A percentile compares a stretch with the other conserved stretches of the same genome.
Conservation (phyloP, 2,888 invertebrate genomes). For the Falcaria lacertinaria region DNA sequence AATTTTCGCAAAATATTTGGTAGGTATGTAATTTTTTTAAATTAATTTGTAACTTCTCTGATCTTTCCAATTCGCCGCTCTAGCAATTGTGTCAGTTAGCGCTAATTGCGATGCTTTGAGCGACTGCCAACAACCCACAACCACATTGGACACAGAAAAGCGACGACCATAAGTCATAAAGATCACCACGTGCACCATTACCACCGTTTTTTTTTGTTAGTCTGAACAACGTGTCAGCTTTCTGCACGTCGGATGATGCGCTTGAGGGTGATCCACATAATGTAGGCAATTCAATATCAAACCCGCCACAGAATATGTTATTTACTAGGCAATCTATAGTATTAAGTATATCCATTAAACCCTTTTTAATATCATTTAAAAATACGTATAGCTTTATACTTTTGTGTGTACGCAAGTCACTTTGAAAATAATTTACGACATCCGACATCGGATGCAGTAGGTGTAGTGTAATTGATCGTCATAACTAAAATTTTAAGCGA, state of each 20-base stretch:
- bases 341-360: too few relatives aligned
- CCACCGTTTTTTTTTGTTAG: too few relatives aligned
- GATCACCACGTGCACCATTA: too few relatives aligned
- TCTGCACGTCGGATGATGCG: too few relatives aligned
- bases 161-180: constrained; percentile 4
- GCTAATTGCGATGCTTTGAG: constrained; percentile 39
- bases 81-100: constrained; percentile 32
- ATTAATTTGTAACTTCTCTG: constrained; percentile 16
- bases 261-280: too few relatives aligned
- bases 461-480: neutral
- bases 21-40: constrained; percentile 20
- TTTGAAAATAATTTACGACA: neutral
- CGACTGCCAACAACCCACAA: constrained; percentile 43
- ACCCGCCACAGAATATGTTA: too few relatives aligned
- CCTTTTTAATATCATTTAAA: too few relatives aligned
- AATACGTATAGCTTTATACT: neutral
- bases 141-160: constrained; percentile 24
- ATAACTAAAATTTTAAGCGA: neutral
- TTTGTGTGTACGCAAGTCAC: neutral
- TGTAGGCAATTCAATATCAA: too few relatives aligned
- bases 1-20: neutral
- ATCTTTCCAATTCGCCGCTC: constrained; percentile 22
- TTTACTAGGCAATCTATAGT: too few relatives aligned
- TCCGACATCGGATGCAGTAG: neutral
- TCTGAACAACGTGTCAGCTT: too few relatives aligned